These are phyloP conservation scores for Drosophila tripunctata DNA, from an alignment of 2,888 invertebrate species.

Conservation along the genomic window DNA sequence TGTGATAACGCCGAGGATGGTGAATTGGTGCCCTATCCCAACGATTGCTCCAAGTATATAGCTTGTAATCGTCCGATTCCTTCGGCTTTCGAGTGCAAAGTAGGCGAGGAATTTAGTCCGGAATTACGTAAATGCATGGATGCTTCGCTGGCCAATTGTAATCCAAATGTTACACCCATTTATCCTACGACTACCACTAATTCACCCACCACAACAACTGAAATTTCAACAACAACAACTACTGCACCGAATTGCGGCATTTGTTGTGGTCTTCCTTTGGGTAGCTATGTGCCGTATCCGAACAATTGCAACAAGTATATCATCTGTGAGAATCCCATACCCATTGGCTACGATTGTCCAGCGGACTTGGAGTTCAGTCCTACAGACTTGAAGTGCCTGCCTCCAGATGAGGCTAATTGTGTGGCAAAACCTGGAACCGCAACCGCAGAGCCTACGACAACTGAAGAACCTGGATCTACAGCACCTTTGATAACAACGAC, in stretches of 20 bases:
- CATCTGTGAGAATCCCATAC: slow-evolving; percentile 70
- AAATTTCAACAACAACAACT: slow-evolving; percentile 36
- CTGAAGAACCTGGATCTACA: no score
- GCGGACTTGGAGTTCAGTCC: slow-evolving; percentile 85
- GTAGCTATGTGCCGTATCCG: slow-evolving; percentile 70
- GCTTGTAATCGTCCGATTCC: slow-evolving; percentile 63
- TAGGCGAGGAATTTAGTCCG: slow-evolving; percentile 66
- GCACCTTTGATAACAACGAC: no score
- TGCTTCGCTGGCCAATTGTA: slow-evolving; percentile 64
- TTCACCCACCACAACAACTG: not conserved
- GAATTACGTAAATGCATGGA: slow-evolving; percentile 51
- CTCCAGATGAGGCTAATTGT: slow-evolving; percentile 72
- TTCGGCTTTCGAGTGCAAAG: slow-evolving; percentile 47
- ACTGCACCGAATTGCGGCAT: slow-evolving; percentile 52
- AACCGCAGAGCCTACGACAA: slow-evolving; percentile 23
- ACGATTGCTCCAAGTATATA: slow-evolving; percentile 73
- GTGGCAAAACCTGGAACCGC: no score
- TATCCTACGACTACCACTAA: slow-evolving; percentile 10
- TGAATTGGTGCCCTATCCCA: slow-evolving; percentile 62
- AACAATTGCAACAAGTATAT: slow-evolving; percentile 74
- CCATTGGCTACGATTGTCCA: slow-evolving; percentile 85
- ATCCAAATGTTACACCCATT: slow-evolving; percentile 5
- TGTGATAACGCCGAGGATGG: slow-evolving; percentile 54
- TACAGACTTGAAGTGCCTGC: slow-evolving; percentile 61
- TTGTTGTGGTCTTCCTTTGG: slow-evolving; percentile 50